These are phyloP conservation scores for Zaprionus obscuricornis DNA, from an alignment of 2,888 invertebrate species.

Conservation along the genomic window DNA sequence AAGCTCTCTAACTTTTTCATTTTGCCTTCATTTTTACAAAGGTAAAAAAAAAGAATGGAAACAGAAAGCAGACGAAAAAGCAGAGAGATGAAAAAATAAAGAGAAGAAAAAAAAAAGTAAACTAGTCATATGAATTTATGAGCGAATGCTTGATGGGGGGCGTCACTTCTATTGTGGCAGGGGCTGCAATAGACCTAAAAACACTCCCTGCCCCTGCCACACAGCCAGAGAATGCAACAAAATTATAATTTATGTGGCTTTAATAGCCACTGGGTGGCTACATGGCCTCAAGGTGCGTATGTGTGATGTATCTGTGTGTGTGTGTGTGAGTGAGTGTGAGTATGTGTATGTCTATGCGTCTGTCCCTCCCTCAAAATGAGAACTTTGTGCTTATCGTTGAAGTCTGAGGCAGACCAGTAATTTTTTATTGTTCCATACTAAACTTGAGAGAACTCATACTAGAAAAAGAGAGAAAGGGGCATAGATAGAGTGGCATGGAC, in stretches of 20 bases:
- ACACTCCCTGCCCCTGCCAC: slow-evolving; percentile 4
- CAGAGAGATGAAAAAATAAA: no score
- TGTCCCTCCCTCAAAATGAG: slow-evolving; percentile 16
- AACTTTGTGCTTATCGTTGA: slow-evolving; percentile 50
- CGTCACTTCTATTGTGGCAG: slow-evolving; percentile 20
- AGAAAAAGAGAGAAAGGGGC: slow-evolving; percentile 21
- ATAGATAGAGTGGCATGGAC: slow-evolving; percentile 5
- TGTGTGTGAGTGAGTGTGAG: background rate
- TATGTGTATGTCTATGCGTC: background rate
- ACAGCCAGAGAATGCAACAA: slow-evolving; percentile 62
- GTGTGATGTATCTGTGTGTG: slow-evolving; percentile 28
- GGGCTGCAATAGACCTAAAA: background rate
- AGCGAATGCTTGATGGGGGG: slow-evolving; percentile 35
- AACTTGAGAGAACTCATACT: slow-evolving; percentile 7
- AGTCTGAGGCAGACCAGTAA: slow-evolving; percentile 45
- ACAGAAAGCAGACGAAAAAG: slow-evolving; percentile 18
- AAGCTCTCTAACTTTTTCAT: slow-evolving; percentile 66
- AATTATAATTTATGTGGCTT: slow-evolving; percentile 80
- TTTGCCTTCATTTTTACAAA: slow-evolving; percentile 40
- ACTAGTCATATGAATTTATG: slow-evolving; percentile 78
- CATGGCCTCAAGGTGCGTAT: slow-evolving; percentile 29
- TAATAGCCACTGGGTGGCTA: slow-evolving; percentile 66
- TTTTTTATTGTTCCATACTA: slow-evolving; percentile 9
- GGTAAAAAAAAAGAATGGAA: slow-evolving; percentile 33
- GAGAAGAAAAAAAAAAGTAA: slow-evolving; percentile 25